A percentile compares a stretch with the other conserved stretches of the same genome.
These are phyloP conservation scores for Condylostylus longicornis DNA, from an alignment of 1,140 invertebrate species.

Conservation along the genomic window DNA sequence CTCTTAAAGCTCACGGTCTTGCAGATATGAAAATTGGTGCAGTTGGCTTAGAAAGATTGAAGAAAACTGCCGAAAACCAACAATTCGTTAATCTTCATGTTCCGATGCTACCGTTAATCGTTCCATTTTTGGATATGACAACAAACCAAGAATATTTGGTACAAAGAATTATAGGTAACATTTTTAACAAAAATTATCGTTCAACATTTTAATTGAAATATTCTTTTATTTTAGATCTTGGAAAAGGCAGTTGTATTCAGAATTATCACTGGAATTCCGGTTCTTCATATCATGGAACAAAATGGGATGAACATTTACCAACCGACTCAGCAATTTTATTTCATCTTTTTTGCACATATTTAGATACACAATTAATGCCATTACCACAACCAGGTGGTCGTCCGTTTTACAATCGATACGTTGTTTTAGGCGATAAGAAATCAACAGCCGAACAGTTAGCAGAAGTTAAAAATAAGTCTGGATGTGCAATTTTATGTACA, in stretches of 20 bases:
- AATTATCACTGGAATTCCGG: slow-evolving; percentile 70
- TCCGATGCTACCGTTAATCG: slow-evolving; percentile 48
- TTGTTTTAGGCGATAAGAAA: slow-evolving; percentile 23
- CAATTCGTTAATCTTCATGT: slow-evolving; percentile 44
- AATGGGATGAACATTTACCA: slow-evolving; percentile 63
- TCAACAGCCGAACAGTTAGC: slow-evolving; percentile 32
- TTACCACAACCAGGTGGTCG: slow-evolving; percentile 61
- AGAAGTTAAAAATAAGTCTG: slow-evolving; percentile 24
- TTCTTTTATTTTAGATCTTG: slow-evolving; percentile 37
- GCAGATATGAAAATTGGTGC: slow-evolving; percentile 54
- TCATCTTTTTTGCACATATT: slow-evolving; percentile 63
- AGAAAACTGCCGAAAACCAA: slow-evolving; percentile 46
- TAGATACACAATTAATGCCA: slow-evolving; percentile 64
- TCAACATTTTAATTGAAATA: not conserved
- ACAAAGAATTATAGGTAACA: slow-evolving; percentile 43
- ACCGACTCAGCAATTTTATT: slow-evolving; percentile 71
- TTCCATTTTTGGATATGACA: slow-evolving; percentile 64
- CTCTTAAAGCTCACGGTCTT: slow-evolving; percentile 48
- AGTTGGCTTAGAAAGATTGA: slow-evolving; percentile 49
- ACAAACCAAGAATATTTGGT: slow-evolving; percentile 72
- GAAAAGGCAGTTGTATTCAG: slow-evolving; percentile 63
- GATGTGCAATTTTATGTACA: slow-evolving; percentile 26
- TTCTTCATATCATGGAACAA: slow-evolving; percentile 50
- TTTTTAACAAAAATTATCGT: not conserved
- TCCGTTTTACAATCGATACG: slow-evolving; percentile 48